Evolutionary conservation across 2,888 invertebrate species (phyloP).

Genomic region (Dendrolimus pini): DNA sequence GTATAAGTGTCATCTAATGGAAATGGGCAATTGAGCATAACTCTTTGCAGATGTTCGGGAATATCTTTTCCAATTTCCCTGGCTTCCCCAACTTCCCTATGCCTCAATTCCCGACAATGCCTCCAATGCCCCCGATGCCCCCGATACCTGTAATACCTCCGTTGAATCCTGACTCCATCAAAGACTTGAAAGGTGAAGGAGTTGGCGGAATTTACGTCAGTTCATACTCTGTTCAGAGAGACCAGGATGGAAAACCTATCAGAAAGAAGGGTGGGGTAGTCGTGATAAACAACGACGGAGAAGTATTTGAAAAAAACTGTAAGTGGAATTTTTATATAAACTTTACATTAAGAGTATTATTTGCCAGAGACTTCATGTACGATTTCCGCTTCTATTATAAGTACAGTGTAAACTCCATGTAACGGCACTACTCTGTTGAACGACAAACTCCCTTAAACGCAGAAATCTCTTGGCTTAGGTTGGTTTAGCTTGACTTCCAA

Average conservation of each 20-base stretch:
- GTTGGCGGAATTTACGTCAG: neutral
- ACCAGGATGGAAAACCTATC: constrained; percentile 4
- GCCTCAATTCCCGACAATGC: neutral
- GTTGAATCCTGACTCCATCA: constrained; percentile 11
- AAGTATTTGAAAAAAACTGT: constrained; percentile 6
- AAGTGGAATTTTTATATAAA: constrained; percentile 3
- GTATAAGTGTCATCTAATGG: neutral
- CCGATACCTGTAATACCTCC: constrained; percentile 7
- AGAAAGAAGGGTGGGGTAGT: constrained; percentile 11
- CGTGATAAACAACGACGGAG: constrained; percentile 7
- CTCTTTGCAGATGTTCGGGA: neutral
- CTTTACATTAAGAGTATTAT: neutral
- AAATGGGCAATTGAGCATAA: neutral
- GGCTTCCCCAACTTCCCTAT: constrained; percentile 3
- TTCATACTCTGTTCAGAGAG: neutral
- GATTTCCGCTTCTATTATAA: no score
- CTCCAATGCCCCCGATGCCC: neutral
- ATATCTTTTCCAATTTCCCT: constrained; percentile 7
- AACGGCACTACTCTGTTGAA: no score
- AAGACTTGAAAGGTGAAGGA: constrained; percentile 9
- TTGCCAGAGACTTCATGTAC: no score
- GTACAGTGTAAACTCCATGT: no score
- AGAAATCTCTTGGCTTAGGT: no score
- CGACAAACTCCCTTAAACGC: no score
- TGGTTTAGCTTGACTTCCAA: no score